Evolutionary conservation across 2,888 invertebrate genomes (phyloP).

Genomic region (Tholera decimalis): DNA sequence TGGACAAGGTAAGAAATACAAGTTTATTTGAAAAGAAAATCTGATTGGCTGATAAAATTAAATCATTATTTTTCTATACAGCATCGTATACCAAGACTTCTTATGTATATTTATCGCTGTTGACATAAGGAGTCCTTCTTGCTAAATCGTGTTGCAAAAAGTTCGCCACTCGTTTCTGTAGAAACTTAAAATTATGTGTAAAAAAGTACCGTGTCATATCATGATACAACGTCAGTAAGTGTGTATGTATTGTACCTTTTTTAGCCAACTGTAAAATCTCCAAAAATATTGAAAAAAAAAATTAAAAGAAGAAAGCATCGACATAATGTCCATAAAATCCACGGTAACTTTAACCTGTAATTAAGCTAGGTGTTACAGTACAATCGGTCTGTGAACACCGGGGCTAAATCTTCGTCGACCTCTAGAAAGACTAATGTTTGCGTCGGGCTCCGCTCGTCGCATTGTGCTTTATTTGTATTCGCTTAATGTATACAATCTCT

Average conservation of each 20-base stretch:
- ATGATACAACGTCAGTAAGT: not conserved
- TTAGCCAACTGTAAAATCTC: not conserved
- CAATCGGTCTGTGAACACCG: conserved; percentile 70
- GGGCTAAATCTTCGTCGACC: conserved; percentile 83
- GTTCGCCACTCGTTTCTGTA: not conserved
- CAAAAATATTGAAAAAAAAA: not conserved
- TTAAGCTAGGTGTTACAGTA: conserved; percentile 50
- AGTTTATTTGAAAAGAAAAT: too few species aligned
- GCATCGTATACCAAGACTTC: too few species aligned
- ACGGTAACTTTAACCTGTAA: conserved; percentile 32
- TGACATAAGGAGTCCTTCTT: not conserved
- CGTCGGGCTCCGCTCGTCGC: conserved; percentile 81
- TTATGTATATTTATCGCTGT: too few species aligned
- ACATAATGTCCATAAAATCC: not conserved
- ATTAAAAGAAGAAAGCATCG: not conserved
- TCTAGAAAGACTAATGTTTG: conserved; percentile 87
- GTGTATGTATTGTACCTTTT: not conserved
- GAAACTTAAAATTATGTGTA: not conserved
- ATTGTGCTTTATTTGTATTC: conserved; percentile 91
- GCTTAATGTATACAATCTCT: conserved; percentile 91
- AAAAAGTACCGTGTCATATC: not conserved
- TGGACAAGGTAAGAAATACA: too few species aligned
- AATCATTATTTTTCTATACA: too few species aligned
- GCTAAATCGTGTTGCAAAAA: not conserved
- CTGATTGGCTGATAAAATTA: too few species aligned